Evolutionary conservation across 2,888 invertebrate species (phyloP), one percentile per base, ranked within the genome.

Genomic region (Endomychus coccineus): DNA sequence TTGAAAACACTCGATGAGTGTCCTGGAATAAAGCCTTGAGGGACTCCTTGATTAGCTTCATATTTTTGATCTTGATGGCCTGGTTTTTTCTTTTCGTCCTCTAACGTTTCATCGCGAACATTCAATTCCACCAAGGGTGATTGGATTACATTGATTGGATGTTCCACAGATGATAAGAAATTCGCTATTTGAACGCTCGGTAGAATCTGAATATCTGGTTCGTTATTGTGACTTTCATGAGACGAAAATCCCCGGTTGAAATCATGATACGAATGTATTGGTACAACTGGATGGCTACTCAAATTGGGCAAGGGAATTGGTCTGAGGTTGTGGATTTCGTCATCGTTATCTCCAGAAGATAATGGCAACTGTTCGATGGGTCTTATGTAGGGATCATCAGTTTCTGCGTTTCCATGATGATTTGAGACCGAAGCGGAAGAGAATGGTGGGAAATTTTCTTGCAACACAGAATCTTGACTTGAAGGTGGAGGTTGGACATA

Each of bases 81-180:
- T n/a, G n/a, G n/a, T n/a, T n/a, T n/a, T 6, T 41, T n/a, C 36
- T 42, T 16, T 37, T 35, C n/a, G 19, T 24, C 5, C 31, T 27
- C 13, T 4, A 10, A 23, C 24, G 29, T 11, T 34, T 49, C 43
- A 34, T 53, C 42, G 24, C 46, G 54, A 4, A 65, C 55, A 33
- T 71, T 70, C 24, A 80, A 64, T 51, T 81, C 81, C 35, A 79
- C 69, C n/a, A 79, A 53, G 11, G 81, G 78, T 10, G 86, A 77
- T 50, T 83, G 77, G 38, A 83, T 73, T 34, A 78, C 71, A 46
- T 80, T 78, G 24, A 80, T 72, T 6, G 84, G 81, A 59, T 83
- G 80, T 48, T 83, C 80, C 24, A 83, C 70, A 2, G 81, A 78
- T 24, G 82, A 78, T 1, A 81, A 68, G 51, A 73, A 83, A 54